phyloP scores from a whole-genome alignment of 2,888 invertebrate genomes.

The Ophonus ardosiacus region DNA sequence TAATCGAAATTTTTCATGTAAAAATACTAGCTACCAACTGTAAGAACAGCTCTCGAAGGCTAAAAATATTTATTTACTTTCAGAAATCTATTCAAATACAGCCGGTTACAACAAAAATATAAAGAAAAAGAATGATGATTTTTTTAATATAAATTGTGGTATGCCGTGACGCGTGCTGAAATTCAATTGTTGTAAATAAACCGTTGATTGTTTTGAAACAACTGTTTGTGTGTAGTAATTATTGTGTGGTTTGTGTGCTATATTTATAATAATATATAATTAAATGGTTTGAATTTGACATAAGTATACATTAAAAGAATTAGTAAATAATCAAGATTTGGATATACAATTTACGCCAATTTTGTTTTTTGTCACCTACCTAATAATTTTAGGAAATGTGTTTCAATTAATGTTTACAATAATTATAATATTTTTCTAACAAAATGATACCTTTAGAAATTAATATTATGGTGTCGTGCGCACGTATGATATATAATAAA shows the following conservation, averaged over 20 bases:
- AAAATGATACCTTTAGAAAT: conserved; percentile 21
- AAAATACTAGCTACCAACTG: no score
- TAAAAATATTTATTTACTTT: no score
- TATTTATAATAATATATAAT: conserved; percentile 51
- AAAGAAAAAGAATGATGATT: background rate
- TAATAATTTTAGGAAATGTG: conserved; percentile 26
- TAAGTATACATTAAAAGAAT: conserved; percentile 45
- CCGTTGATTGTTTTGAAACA: conserved; percentile 28
- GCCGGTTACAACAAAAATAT: no score
- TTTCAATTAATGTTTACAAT: conserved; percentile 30
- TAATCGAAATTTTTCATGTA: no score
- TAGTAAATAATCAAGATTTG: conserved; percentile 48
- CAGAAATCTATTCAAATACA: no score
- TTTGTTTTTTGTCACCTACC: conserved; percentile 36
- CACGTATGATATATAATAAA: conserved; percentile 15
- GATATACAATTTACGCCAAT: conserved; percentile 46
- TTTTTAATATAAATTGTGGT: background rate
- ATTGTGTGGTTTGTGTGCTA: conserved; percentile 37
- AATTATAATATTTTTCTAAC: conserved; percentile 6
- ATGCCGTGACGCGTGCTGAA: conserved; percentile 10
- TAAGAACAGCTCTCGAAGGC: no score
- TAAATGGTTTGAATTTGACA: conserved; percentile 42
- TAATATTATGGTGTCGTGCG: conserved; percentile 1
- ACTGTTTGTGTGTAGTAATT: conserved; percentile 29
- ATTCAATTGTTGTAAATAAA: conserved; percentile 29